phyloP scores from a whole-genome alignment of 2,888 invertebrate genomes.

The Cordilura impudica region DNA sequence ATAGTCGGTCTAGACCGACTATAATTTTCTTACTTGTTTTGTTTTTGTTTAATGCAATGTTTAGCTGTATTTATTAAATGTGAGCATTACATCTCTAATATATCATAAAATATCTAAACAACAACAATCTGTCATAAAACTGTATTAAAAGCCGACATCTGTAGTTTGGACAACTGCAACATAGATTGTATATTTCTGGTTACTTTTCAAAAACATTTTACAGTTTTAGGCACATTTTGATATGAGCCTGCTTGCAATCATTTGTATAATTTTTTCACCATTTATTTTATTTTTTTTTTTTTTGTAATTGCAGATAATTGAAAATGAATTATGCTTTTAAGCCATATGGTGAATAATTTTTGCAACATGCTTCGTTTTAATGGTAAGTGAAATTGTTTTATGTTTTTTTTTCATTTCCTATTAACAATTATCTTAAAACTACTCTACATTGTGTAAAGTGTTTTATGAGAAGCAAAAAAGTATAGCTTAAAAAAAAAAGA shows the following conservation, averaged over 20 bases:
- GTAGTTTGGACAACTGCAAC: neutral
- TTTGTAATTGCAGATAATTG: neutral
- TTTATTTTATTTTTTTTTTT: neutral
- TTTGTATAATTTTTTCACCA: neutral
- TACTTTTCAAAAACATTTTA: neutral
- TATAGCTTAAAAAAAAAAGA: too few species aligned
- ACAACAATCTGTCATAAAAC: slow-evolving; percentile 21
- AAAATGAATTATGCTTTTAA: neutral
- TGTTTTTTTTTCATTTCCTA: neutral
- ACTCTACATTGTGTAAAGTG: too few species aligned
- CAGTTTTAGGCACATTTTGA: neutral
- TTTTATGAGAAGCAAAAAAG: too few species aligned
- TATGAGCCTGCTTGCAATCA: too few species aligned
- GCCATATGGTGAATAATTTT: neutral
- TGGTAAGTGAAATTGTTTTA: slow-evolving; percentile 2
- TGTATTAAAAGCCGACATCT: neutral
- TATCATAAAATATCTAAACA: neutral
- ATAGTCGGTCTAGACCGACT: too few species aligned
- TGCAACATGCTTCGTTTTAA: neutral
- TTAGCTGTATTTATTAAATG: slow-evolving; percentile 13
- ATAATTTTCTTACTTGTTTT: too few species aligned
- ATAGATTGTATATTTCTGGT: neutral
- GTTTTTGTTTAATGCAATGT: neutral
- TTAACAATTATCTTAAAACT: too few species aligned
- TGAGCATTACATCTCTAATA: neutral